Percentiles rank a stretch among this genome's conserved stretches.
Conservation (phyloP, 2,113 vertebrate genomes). For the Eulemur rufifrons region DNA sequence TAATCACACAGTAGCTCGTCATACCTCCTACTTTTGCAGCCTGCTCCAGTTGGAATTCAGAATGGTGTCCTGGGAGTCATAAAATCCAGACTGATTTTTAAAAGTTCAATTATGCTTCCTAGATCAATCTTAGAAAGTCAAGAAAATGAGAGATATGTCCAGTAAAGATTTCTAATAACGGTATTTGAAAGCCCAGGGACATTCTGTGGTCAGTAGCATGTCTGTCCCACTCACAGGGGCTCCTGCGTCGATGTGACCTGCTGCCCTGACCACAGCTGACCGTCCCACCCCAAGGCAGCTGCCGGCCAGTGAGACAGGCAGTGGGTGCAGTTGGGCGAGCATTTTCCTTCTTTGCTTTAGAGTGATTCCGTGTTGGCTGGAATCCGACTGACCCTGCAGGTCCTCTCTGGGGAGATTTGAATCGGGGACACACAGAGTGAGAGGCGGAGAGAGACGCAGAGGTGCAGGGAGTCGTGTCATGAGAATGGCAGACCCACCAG, state of each 20-base stretch:
- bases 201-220: not conserved
- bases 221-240: not conserved
- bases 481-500: not conserved
- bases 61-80: constrained; percentile 22
- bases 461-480: not conserved
- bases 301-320: not conserved
- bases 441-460: not conserved
- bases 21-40: not conserved
- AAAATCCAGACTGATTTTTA: constrained; percentile 2
- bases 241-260: not conserved
- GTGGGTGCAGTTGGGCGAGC: accelerated
- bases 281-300: not conserved
- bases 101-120: not conserved
- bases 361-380: not conserved
- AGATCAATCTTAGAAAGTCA: constrained; percentile 24
- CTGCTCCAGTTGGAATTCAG: constrained; percentile 34
- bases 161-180: not conserved
- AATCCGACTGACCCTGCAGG: not conserved
- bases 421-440: not conserved
- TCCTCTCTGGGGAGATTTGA: not conserved
- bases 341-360: not conserved
- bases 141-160: not conserved
- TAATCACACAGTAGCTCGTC: not conserved
- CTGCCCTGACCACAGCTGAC: not conserved
- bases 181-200: not conserved